Evolutionary conservation across 2,888 invertebrate genomes (phyloP).

Genomic region (Archaeoteleia sp.): DNA sequence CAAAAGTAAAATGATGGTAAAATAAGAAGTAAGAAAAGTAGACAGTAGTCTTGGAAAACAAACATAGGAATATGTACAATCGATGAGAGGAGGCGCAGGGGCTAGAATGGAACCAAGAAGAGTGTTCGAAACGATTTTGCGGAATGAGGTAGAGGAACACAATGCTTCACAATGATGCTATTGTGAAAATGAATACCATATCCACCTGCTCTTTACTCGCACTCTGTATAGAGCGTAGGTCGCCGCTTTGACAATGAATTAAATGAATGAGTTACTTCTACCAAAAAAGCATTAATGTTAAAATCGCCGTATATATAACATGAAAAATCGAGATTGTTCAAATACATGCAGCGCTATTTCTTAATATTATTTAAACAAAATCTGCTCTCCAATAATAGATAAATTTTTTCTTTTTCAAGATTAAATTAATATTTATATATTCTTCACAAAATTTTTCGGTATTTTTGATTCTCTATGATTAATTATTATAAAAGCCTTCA

Average conservation of each 20-base stretch:
- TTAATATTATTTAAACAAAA: too few species aligned
- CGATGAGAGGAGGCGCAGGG: constrained; percentile 47
- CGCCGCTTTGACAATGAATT: constrained; percentile 62
- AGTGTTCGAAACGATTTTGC: constrained; percentile 68
- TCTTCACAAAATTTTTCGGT: too few species aligned
- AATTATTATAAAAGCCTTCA: too few species aligned
- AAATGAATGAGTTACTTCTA: constrained; percentile 63
- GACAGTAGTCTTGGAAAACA: constrained; percentile 42
- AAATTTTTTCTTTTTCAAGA: too few species aligned
- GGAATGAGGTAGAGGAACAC: constrained; percentile 65
- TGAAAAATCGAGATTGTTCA: too few species aligned
- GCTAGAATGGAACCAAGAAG: constrained; percentile 58
- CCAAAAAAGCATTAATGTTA: constrained; percentile 45
- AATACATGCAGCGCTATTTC: too few species aligned
- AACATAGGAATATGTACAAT: constrained; percentile 41
- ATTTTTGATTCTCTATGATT: too few species aligned
- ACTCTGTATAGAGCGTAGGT: constrained; percentile 61
- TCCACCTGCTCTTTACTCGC: constrained; percentile 65
- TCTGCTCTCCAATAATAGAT: too few species aligned
- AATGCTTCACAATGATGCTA: constrained; percentile 71
- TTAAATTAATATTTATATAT: too few species aligned
- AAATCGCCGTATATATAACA: too few species aligned
- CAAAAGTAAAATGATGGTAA: too few species aligned
- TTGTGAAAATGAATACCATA: constrained; percentile 71
- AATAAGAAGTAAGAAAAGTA: constrained; percentile 1